Evolutionary conservation across 2,888 invertebrate species (phyloP).

Genomic region (Coenonympha glycerion): DNA sequence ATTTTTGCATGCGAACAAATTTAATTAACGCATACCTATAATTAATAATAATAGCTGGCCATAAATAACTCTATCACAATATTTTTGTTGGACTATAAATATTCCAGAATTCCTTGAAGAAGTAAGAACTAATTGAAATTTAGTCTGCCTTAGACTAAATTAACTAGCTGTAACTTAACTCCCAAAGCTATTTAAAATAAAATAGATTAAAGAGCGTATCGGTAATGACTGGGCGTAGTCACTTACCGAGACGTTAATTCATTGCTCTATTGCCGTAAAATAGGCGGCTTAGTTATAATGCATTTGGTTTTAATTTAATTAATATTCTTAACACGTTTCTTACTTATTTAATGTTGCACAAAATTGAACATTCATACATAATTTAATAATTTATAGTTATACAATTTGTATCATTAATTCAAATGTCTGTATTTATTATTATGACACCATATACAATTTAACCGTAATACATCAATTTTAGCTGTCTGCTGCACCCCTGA

Average conservation of each 20-base stretch:
- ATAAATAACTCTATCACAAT: too few relatives aligned
- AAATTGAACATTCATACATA: neutral
- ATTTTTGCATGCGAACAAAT: too few relatives aligned
- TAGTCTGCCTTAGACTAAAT: neutral
- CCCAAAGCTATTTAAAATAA: conserved; percentile 4
- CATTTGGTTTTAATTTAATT: conserved; percentile 14
- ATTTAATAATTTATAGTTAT: conserved; percentile 3
- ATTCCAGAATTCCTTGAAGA: neutral
- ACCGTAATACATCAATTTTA: too few relatives aligned
- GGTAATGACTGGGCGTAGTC: conserved; percentile 13
- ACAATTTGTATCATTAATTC: neutral
- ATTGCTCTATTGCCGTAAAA: conserved; percentile 14
- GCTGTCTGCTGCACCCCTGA: too few relatives aligned
- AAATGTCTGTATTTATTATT: neutral
- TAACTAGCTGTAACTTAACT: neutral
- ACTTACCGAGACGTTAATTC: conserved; percentile 9
- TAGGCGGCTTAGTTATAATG: conserved; percentile 12
- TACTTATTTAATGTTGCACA: conserved; percentile 6
- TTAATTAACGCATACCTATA: too few relatives aligned
- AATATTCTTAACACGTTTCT: conserved; percentile 9
- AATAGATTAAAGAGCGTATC: conserved; percentile 5
- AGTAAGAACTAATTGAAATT: neutral
- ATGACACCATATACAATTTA: neutral
- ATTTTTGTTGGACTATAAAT: too few relatives aligned
- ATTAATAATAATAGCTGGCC: neutral